Percentiles rank a stretch among this genome's conserved stretches.
Evolutionary conservation across 2,797 vertebrate species (phyloP).

Genomic region (Anisognathus igniventris): DNA sequence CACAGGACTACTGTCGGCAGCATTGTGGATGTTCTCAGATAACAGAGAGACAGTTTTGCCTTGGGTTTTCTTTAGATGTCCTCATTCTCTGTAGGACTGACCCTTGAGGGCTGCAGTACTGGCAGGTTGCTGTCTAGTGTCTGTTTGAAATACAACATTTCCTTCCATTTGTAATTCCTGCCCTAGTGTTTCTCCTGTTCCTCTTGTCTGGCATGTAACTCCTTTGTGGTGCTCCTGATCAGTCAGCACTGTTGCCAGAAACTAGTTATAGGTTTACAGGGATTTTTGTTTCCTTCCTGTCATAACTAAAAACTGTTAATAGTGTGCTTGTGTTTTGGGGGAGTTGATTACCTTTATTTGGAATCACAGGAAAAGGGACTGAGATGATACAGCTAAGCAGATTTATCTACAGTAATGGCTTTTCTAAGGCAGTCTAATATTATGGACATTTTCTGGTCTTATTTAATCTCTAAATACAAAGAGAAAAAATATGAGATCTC

Average conservation of each 20-base stretch:
- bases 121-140: constrained; percentile 40
- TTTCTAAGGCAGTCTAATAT: not conserved
- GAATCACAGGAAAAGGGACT: not conserved
- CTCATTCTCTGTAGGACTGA: constrained; percentile 49
- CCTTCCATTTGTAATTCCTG: constrained; percentile 60
- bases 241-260: not conserved
- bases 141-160: constrained; percentile 53
- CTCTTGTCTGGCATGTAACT: constrained; percentile 17
- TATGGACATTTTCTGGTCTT: not conserved
- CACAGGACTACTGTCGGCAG: not conserved
- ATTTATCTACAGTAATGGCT: not conserved
- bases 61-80: constrained; percentile 63
- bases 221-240: constrained; percentile 42
- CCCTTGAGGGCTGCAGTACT: constrained; percentile 45
- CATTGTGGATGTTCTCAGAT: constrained; percentile 55
- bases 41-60: constrained; percentile 39
- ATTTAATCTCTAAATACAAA: not conserved
- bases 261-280: not conserved
- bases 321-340: not conserved
- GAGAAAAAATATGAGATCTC: not conserved
- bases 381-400: not conserved
- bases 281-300: not conserved
- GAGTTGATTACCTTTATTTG: not conserved
- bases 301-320: not conserved
- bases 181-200: constrained; percentile 55